These are phyloP conservation scores for Cryptus armator DNA, from an alignment of 2,888 invertebrate species.

Conservation along the genomic window DNA sequence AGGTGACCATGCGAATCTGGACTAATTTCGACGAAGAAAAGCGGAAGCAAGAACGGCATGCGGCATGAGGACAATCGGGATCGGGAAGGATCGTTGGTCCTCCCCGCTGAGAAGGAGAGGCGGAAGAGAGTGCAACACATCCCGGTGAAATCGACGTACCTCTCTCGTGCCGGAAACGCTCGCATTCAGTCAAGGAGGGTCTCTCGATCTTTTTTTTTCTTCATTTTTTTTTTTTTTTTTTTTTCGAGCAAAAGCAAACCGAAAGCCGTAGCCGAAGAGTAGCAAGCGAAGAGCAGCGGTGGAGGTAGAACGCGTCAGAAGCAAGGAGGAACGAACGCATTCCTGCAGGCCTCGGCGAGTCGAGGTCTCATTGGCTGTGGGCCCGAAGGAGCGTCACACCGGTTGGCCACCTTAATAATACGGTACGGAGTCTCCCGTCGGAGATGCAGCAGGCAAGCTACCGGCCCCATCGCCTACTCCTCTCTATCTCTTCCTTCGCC, in stretches of 20 bases:
- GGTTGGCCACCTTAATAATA: slow-evolving; percentile 84
- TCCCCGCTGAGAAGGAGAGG: slow-evolving; percentile 5
- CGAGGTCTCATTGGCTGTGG: slow-evolving; percentile 82
- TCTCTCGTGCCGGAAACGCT: slow-evolving; percentile 58
- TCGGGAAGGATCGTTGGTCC: neutral
- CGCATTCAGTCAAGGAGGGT: slow-evolving; percentile 27
- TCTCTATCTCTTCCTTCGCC: slow-evolving; percentile 70
- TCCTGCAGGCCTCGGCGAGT: slow-evolving; percentile 76
- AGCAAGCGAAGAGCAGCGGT: slow-evolving; percentile 18
- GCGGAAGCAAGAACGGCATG: neutral
- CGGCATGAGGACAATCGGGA: neutral
- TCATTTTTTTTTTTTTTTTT: neutral
- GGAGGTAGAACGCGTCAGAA: slow-evolving; percentile 39
- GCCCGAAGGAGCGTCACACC: slow-evolving; percentile 82
- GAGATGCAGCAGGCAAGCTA: slow-evolving; percentile 72
- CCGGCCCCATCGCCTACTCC: slow-evolving; percentile 71
- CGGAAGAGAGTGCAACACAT: neutral
- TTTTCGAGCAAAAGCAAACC: slow-evolving; percentile 45
- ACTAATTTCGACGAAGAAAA: neutral
- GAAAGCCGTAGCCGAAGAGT: slow-evolving; percentile 47
- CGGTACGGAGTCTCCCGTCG: slow-evolving; percentile 75
- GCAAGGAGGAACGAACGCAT: slow-evolving; percentile 78
- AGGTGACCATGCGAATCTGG: neutral
- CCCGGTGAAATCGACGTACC: slow-evolving; percentile 44
- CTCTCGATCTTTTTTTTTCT: neutral